phyloP scores from a whole-genome alignment of 2,888 invertebrate genomes.

The Heteropelma amictum region DNA sequence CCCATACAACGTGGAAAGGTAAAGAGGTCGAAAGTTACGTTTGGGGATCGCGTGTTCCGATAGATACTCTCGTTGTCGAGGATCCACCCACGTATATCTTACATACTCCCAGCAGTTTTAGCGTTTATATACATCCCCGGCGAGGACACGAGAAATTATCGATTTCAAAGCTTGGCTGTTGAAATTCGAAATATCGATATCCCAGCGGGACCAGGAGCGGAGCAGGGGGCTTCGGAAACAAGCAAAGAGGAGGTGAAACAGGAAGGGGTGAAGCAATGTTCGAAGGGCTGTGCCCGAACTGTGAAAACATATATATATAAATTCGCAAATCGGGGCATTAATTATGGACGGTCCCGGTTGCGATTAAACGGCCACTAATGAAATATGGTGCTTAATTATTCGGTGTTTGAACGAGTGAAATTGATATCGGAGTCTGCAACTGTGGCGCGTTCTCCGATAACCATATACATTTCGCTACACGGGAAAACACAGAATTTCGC shows the following conservation, averaged over 20 bases:
- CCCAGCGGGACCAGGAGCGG: background rate
- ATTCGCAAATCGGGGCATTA: constrained; percentile 61
- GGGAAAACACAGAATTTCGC: background rate
- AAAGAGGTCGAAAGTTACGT: constrained; percentile 21
- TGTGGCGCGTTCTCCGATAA: background rate
- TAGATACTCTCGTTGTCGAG: constrained; percentile 1
- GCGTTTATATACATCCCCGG: too few species aligned
- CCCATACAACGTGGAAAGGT: too few species aligned
- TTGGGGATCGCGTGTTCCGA: constrained; percentile 25
- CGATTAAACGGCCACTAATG: constrained; percentile 68
- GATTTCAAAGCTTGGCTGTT: constrained; percentile 35
- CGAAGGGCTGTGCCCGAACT: constrained; percentile 41
- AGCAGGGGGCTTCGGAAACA: too few species aligned
- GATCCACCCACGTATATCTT: background rate
- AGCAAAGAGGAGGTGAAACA: background rate
- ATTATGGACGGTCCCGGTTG: constrained; percentile 65
- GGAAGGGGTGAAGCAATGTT: constrained; percentile 31
- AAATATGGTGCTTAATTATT: constrained; percentile 72
- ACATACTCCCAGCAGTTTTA: too few species aligned
- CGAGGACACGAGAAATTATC: constrained; percentile 36
- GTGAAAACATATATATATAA: too few species aligned
- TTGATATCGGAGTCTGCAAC: constrained; percentile 58
- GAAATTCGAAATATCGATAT: constrained; percentile 44
- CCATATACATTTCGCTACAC: background rate
- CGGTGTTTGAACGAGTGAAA: constrained; percentile 68